phyloP scores from a whole-genome alignment of 1,140 invertebrate species.

The Contarinia nasturtii region DNA sequence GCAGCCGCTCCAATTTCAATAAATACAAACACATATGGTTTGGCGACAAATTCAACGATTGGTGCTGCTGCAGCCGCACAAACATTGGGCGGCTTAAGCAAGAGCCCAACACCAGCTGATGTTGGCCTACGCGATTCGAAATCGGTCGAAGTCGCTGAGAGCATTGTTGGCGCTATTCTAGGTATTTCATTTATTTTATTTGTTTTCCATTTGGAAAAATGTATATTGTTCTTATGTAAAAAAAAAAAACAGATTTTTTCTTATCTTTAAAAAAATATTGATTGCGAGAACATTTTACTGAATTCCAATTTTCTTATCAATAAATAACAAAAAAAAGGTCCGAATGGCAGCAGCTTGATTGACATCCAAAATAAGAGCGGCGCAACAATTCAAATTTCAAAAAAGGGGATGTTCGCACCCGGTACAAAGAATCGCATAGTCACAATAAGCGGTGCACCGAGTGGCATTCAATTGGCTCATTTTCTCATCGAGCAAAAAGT shows the following conservation, averaged over 20 bases:
- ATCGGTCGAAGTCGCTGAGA: conserved; percentile 84
- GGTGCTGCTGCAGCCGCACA: conserved; percentile 57
- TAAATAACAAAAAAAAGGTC: conserved; percentile 30
- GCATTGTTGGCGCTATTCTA: conserved; percentile 91
- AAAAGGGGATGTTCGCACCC: conserved; percentile 92
- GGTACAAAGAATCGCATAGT: conserved; percentile 94
- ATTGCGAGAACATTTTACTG: background rate
- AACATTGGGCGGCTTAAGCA: conserved; percentile 61
- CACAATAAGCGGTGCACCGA: conserved; percentile 75
- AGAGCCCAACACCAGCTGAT: conserved; percentile 68
- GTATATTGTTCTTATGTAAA: background rate
- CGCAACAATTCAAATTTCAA: conserved; percentile 95
- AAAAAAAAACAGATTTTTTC: conserved; percentile 9
- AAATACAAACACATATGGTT: conserved; percentile 56
- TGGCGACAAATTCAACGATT: conserved; percentile 47
- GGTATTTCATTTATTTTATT: conserved; percentile 27
- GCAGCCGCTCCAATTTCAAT: conserved; percentile 46
- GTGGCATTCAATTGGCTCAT: conserved; percentile 74
- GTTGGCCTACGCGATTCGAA: conserved; percentile 53
- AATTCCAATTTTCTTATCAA: too few relatives aligned
- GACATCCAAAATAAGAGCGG: conserved; percentile 94
- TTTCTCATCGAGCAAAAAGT: conserved; percentile 92
- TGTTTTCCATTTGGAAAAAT: too few relatives aligned
- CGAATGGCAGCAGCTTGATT: conserved; percentile 83
- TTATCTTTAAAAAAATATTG: background rate